phyloP scores from a whole-genome alignment of 2,113 vertebrate species.

The Oncorhynchus mykiss region DNA sequence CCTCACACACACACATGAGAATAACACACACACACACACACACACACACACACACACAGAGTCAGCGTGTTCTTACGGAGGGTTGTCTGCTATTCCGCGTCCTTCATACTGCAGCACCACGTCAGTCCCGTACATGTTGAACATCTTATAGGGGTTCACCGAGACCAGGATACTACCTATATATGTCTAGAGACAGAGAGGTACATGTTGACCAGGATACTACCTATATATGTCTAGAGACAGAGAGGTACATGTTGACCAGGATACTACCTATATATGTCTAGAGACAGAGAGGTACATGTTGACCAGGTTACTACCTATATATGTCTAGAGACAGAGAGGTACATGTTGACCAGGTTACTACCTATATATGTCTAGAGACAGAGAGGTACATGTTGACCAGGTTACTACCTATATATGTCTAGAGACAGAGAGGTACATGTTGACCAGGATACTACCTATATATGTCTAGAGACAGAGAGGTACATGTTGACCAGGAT shows the following conservation, averaged over 20 bases:
- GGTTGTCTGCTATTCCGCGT: slow-evolving; percentile 86
- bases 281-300: slow-evolving; percentile 44
- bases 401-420: slow-evolving; percentile 38
- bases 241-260: no score
- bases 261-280: slow-evolving; percentile 35
- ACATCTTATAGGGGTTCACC: slow-evolving; percentile 89
- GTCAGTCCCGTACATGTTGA: slow-evolving; percentile 90
- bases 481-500: slow-evolving; percentile 76
- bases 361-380: no score
- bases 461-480: no score
- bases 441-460: no score
- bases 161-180: slow-evolving; percentile 93
- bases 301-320: slow-evolving; percentile 38
- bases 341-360: no score
- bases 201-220: slow-evolving; percentile 79
- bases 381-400: slow-evolving; percentile 42
- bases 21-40: no score
- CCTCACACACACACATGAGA: slow-evolving; percentile 5
- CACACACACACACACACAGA: not conserved
- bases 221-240: slow-evolving; percentile 89
- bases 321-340: slow-evolving; percentile 79
- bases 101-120: slow-evolving; percentile 88
- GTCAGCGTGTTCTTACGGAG: slow-evolving; percentile 84
- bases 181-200: no score
- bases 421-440: rapidly evolving